Conservation (phyloP, 92 coral and sea anemone species). For the Porites cylindrica region DNA sequence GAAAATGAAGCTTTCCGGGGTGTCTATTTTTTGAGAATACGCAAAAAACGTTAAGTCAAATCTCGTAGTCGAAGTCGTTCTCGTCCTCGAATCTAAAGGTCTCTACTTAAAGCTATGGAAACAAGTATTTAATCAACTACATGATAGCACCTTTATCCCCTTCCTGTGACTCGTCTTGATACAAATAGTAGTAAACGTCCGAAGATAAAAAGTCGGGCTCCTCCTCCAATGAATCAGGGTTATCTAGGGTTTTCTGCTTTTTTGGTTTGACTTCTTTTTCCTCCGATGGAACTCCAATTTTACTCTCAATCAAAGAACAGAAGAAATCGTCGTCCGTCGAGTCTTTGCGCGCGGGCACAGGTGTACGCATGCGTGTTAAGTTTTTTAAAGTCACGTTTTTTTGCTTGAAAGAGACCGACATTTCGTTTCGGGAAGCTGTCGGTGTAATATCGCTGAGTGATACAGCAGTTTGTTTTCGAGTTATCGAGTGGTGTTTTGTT, state of each 20-base stretch:
- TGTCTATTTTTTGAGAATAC: too few species aligned
- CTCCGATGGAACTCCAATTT: slow-evolving; percentile 27
- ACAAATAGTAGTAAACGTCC: slow-evolving; percentile 44
- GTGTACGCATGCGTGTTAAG: slow-evolving; percentile 20
- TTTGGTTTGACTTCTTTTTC: slow-evolving; percentile 4
- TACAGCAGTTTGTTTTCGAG: slow-evolving; percentile 56
- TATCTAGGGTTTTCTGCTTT: not conserved
- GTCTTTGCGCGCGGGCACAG: slow-evolving; percentile 15
- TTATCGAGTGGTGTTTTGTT: not conserved
- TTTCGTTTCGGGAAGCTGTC: slow-evolving; percentile 12
- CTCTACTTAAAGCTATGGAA: too few species aligned
- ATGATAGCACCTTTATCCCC: slow-evolving; percentile 5
- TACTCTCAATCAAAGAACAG: slow-evolving; percentile 42
- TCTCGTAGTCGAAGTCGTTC: too few species aligned
- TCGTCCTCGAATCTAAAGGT: too few species aligned
- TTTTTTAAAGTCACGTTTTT: slow-evolving; percentile 12
- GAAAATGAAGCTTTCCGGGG: too few species aligned
- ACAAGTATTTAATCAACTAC: not conserved
- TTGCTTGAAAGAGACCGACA: not conserved
- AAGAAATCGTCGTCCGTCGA: slow-evolving; percentile 62
- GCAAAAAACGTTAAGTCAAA: too few species aligned
- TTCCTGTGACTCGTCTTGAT: slow-evolving; percentile 38
- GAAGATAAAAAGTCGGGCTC: slow-evolving; percentile 59
- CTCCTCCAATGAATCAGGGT: slow-evolving; percentile 10
- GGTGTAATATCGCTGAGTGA: slow-evolving; percentile 62